Evolutionary conservation across 1,140 invertebrate species (phyloP), one percentile per base, ranked within the genome.

Genomic region (Procambarus clarkii): DNA sequence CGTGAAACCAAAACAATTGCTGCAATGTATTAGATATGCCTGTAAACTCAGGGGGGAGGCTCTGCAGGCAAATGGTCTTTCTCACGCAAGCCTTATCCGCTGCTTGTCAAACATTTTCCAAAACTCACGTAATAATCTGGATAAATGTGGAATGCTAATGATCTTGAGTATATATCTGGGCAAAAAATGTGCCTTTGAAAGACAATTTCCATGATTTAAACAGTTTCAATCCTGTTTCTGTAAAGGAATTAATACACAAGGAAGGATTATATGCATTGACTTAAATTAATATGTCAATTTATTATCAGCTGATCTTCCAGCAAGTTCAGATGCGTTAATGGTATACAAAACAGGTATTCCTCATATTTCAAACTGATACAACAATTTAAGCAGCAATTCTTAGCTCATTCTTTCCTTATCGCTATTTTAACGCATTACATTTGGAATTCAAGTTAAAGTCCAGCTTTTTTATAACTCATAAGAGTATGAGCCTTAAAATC

Each of bases 1-100:
- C 60, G 83, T 64, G 60, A 46, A 91, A 64, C 80, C 82, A 18
- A 71, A 90, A 84, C 76, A 85, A 83, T 84, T 85, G 82, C 48
- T 48, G n/a, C 82, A n/a, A 9, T 60, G 76, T 79, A 91, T 79
- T 77, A 83, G 82, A 86, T 91, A 79, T 86, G 88, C 76, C 71
- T 69, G 88, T 79, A 91, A 58, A 48, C 71, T 64, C 71, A 2
- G 76, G 58, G n/a, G n/a, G n/a, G 54, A 8, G 44, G 54, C 45
- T 80, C 34, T 80, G 34, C 77, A 46, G 76, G 86, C 86, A 46
- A 80, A 80, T 88, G 86, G 74, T 46, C 58, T 78, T 46, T 48
- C 54, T 18, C 24, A 15, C 86, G 48, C 50, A 7, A 13, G 45
- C 60, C 74, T 80, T 88, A 80, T 88, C 77, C 60, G 77, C 13